phyloP scores from a whole-genome alignment of 1,140 invertebrate genomes.

The Andricus grossulariae region DNA sequence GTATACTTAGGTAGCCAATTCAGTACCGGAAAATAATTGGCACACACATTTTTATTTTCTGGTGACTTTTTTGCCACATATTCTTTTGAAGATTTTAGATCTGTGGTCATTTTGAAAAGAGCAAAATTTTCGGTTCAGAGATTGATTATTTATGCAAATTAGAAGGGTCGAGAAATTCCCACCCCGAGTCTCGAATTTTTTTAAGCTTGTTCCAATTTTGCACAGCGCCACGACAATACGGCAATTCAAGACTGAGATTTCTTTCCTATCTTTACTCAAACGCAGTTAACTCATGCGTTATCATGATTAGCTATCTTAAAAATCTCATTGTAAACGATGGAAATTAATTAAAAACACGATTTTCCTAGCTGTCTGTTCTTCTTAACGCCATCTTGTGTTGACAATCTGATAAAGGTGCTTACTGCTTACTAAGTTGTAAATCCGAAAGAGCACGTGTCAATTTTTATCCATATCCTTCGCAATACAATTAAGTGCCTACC shows the following conservation, averaged over 20 bases:
- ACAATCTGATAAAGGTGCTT: background rate
- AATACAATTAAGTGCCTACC: too few species aligned
- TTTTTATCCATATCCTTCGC: too few species aligned
- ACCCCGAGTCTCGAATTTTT: background rate
- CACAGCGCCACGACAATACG: too few species aligned
- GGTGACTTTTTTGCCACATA: background rate
- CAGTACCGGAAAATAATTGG: slow-evolving; percentile 76
- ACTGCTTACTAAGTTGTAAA: background rate
- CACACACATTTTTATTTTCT: slow-evolving; percentile 41
- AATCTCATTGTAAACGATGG: background rate
- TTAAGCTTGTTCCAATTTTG: background rate
- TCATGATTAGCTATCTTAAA: background rate
- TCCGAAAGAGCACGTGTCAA: too few species aligned
- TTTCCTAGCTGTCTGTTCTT: background rate
- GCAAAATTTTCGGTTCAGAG: background rate
- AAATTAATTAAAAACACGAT: background rate
- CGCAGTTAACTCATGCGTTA: background rate
- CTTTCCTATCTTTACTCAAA: background rate
- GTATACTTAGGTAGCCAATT: slow-evolving; percentile 82
- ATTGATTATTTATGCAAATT: background rate
- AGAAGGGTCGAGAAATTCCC: background rate
- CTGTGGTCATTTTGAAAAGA: background rate
- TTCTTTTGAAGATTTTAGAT: slow-evolving; percentile 35
- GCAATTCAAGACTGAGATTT: background rate
- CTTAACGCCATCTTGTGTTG: background rate